Evolutionary conservation across 30 jellyfish, hydroid and myxozoan species (phyloP).

Genomic region (Turritopsis rubra): DNA sequence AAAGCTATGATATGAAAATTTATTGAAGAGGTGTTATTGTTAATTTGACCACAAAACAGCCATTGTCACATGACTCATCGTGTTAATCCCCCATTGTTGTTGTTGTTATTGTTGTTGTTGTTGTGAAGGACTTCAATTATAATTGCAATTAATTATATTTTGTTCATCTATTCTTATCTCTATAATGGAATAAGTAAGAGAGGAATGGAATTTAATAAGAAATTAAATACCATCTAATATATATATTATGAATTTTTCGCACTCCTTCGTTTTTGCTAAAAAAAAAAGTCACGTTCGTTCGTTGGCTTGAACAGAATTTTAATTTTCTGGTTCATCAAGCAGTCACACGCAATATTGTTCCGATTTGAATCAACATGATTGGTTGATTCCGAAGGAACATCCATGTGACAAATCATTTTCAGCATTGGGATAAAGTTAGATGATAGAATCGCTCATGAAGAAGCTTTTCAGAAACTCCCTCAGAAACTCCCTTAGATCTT

Average conservation of each 20-base stretch:
- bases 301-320: background rate
- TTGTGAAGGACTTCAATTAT: background rate
- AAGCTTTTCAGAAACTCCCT: no score
- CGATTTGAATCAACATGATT: background rate
- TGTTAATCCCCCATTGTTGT: background rate
- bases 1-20: background rate
- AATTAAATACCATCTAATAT: background rate
- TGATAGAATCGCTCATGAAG: no score
- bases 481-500: no score
- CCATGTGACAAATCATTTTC: background rate
- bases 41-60: background rate
- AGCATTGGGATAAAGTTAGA: no score
- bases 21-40: background rate
- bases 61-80: background rate
- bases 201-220: background rate
- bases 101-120: background rate
- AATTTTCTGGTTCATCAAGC: background rate
- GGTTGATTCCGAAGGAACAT: background rate
- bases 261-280: background rate
- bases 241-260: background rate
- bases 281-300: background rate
- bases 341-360: no score
- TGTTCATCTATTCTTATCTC: background rate
- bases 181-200: background rate
- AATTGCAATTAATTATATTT: background rate